Base-by-base conservation (phyloP, 2,113 vertebrate species). In the Cynocephalus volans region DNA sequence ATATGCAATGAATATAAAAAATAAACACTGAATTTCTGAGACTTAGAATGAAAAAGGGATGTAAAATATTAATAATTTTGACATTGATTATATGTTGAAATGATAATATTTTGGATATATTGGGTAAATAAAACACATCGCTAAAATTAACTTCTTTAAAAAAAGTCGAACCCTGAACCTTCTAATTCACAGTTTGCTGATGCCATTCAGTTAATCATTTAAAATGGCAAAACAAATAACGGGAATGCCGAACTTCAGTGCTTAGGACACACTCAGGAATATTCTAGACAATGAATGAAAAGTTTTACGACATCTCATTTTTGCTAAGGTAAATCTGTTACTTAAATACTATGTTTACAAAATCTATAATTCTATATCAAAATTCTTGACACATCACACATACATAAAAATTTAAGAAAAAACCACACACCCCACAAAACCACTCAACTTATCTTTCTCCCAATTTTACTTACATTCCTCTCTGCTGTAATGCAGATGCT, bases 401-500 rank as follows among this genome's bases (percentile, higher is more conserved):
- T 14, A 64, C 4, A 64, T 67, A 92, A 82, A 75, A 94, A 72
- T 18, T 7, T 56, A 50, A 70, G 84, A 87, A 84, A 62, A 89
- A 77, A 23, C 1, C 18, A 56, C 73, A 69, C 26, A 50, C 11
- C 14, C 21, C 54, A 9, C 54, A n/a, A 41, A 72, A 72, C 6
- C 24, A 45, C 10, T 12, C 4, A 26, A 17, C 8, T 18, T 65
- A 62, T 28, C 31, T 50, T 89, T 87, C 50, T 48, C 45, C 26
- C 36, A 28, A 10, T 64, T n/a, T 90, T 93, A 99, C 99, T 99
- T 98, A 99, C 99, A 2, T 96, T 99, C 98, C 50, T 99, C 99
- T 97, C 98, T 99, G 98, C 98, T 99, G 96, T 99, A 99, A 9
- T 95, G 98, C 60, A 96, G 97, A 93, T 95, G 90, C 69, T 97